Conservation (phyloP, 2,113 vertebrate genomes). For the Stomatorhinus ivindoensis region DNA sequence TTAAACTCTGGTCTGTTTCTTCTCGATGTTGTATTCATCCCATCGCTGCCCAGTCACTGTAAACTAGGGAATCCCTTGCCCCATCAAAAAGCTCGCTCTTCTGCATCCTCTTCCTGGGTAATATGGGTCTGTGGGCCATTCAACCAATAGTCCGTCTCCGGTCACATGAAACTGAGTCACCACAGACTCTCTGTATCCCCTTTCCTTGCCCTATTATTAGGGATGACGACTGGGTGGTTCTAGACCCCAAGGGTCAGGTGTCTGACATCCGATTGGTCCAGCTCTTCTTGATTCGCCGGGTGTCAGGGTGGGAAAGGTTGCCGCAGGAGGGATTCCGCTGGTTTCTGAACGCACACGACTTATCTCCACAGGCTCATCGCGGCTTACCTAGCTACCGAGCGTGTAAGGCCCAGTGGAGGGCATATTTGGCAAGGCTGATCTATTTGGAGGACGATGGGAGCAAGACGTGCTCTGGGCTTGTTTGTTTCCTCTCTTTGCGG, state of each 20-base stretch:
- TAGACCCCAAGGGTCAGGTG: background rate
- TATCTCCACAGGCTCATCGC: background rate
- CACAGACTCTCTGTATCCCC: background rate
- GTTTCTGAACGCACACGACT: background rate
- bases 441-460: background rate
- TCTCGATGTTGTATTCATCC: background rate
- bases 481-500: background rate
- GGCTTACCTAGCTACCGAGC: background rate
- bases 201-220: conserved; percentile 7
- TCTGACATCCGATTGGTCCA: background rate
- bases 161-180: background rate
- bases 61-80: background rate
- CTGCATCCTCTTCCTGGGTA: background rate
- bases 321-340: background rate
- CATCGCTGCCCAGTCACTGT: background rate
- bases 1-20: too few species aligned
- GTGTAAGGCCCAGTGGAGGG: background rate
- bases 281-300: background rate
- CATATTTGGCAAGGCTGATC: background rate
- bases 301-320: background rate
- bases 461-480: background rate
- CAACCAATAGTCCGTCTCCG: background rate
- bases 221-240: background rate
- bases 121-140: background rate
- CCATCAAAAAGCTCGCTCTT: background rate